These are phyloP conservation scores for Mythimna pallens DNA, from an alignment of 2,888 invertebrate genomes.

Conservation along the genomic window DNA sequence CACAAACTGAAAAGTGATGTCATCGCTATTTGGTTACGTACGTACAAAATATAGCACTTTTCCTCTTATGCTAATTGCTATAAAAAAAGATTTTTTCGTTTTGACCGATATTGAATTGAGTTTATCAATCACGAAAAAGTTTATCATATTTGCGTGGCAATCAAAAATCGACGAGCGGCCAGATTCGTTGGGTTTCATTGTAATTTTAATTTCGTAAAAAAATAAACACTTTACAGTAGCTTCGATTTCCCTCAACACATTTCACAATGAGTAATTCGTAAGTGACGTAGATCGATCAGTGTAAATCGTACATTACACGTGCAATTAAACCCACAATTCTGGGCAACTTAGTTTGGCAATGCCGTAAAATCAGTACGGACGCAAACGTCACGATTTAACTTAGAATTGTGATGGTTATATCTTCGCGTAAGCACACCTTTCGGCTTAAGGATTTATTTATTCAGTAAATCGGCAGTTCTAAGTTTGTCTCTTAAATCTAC, in stretches of 20 bases:
- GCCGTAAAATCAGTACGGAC: not conserved
- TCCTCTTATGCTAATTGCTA: too few relatives aligned
- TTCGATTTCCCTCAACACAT: not conserved
- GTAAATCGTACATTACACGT: not conserved
- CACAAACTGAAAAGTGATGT: too few relatives aligned
- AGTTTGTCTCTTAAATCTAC: slow-evolving; percentile 7
- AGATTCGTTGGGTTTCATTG: too few relatives aligned
- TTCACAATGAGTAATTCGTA: not conserved
- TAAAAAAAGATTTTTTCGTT: too few relatives aligned
- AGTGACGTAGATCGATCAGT: not conserved
- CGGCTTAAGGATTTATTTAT: slow-evolving; percentile 10
- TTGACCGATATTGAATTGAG: too few relatives aligned
- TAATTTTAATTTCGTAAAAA: not conserved
- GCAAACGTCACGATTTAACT: not conserved
- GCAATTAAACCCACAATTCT: not conserved
- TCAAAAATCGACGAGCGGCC: too few relatives aligned
- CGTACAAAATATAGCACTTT: too few relatives aligned
- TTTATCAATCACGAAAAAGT: too few relatives aligned
- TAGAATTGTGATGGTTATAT: not conserved
- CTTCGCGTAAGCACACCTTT: not conserved
- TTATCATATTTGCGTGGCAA: too few relatives aligned
- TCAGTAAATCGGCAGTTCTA: slow-evolving; percentile 7
- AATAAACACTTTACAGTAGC: not conserved
- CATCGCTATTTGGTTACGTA: too few relatives aligned
- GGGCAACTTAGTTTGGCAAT: not conserved